phyloP scores from a whole-genome alignment of 2,888 invertebrate species.

The Schizotus pectinicornis region DNA sequence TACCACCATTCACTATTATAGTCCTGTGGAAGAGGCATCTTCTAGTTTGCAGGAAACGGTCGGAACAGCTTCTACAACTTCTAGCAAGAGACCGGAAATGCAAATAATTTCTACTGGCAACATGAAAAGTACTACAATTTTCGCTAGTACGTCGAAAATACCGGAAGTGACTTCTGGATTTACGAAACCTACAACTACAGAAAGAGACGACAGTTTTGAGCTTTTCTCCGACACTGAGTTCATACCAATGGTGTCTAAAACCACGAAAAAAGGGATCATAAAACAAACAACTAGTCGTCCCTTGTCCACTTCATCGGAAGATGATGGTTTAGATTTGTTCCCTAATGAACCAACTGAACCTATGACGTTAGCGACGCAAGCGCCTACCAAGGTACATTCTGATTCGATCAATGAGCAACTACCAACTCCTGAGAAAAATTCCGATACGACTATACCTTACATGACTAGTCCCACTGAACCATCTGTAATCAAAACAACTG shows the following conservation, averaged over 20 bases:
- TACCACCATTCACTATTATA: conserved; percentile 42
- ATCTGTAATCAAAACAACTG: no score
- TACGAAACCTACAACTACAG: conserved; percentile 19
- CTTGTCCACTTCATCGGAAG: not conserved
- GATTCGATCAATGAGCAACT: conserved; percentile 54
- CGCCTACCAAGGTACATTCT: conserved; percentile 13
- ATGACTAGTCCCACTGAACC: not conserved
- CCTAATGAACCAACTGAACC: conserved; percentile 25
- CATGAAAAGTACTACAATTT: not conserved
- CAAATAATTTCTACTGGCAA: not conserved
- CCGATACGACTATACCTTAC: conserved; percentile 39
- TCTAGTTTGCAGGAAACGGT: not conserved
- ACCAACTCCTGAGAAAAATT: conserved; percentile 49
- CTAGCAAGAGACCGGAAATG: not conserved
- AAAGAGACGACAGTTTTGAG: conserved; percentile 10
- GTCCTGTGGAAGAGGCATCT: conserved; percentile 33
- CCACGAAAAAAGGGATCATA: conserved; percentile 1
- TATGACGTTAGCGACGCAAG: conserved; percentile 32
- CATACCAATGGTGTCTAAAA: no score
- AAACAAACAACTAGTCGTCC: conserved; percentile 1
- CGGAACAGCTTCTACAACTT: conserved; percentile 20
- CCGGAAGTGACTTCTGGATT: conserved; percentile 4
- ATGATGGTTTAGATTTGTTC: conserved; percentile 11
- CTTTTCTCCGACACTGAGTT: conserved; percentile 3
- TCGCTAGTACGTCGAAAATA: not conserved